These are phyloP conservation scores for Caenorhabditis sp. DNA, from an alignment of 2,888 invertebrate genomes.

Conservation along the genomic window DNA sequence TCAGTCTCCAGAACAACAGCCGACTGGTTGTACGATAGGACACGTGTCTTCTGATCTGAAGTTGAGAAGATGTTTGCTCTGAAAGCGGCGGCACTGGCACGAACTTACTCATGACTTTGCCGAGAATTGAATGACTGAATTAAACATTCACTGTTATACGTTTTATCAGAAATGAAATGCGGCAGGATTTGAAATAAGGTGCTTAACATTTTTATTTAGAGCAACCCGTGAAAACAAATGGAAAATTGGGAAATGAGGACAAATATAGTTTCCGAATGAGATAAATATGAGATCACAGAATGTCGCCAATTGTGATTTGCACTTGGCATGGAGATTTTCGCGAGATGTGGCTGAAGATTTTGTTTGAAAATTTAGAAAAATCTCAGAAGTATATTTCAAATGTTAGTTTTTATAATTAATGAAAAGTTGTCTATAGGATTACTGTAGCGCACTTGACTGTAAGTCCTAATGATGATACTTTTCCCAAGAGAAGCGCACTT, in stretches of 20 bases:
- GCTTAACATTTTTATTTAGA: constrained; percentile 5
- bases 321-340: constrained; percentile 33
- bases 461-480: too few species aligned
- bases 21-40: background rate
- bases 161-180: background rate
- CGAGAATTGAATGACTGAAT: background rate
- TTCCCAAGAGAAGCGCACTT: constrained; percentile 5
- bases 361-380: too few species aligned
- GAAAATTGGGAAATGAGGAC: too few species aligned
- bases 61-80: background rate
- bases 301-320: constrained; percentile 20
- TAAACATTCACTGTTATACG: background rate
- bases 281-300: constrained; percentile 41
- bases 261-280: too few species aligned
- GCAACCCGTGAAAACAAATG: constrained; percentile 3
- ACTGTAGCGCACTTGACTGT: too few species aligned
- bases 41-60: background rate
- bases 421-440: too few species aligned
- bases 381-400: too few species aligned
- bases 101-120: background rate
- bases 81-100: background rate
- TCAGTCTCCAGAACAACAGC: background rate
- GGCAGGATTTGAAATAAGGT: too few species aligned
- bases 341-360: constrained; percentile 24
- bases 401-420: too few species aligned